Evolutionary conservation across 1,140 invertebrate species (phyloP), one percentile per base, ranked within the genome.

Genomic region (Galendromus occidentalis): DNA sequence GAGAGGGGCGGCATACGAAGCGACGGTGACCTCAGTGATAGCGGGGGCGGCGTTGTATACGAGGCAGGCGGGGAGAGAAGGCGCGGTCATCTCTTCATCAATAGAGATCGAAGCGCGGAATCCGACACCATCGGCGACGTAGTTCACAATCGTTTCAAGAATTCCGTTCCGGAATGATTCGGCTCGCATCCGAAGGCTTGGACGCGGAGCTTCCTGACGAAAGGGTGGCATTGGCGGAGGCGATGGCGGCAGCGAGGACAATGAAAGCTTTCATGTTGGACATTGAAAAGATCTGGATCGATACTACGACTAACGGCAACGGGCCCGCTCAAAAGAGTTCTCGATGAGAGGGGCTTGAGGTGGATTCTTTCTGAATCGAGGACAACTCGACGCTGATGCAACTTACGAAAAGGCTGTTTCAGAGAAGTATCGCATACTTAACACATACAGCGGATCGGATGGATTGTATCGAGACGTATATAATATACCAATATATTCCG

Each of bases 1-100:
- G 22, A 80, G 74, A 29, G 76, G 75, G 30, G 79, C 79, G 67
- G 79, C 73, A 51, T 77, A 78, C 69, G 79, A 78, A 67, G 55
- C 75, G 66, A 74, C 74, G 51, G 68, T 42, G 9, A 69, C 65
- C 55, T 65, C 30, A 64, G 67, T 75, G 66, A 76, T 75, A 39
- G 68, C 66, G 55, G 66, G 67, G 64, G 67, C 65, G 68, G 80
- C 79, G 59, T 79, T 79, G 22, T 80, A 71, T 30, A 66, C 67
- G 29, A 67, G 44, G 20, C 67, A 67, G 12, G 67, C 20, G 12
- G 66, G 59, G 28, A 68, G 55, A 4, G 55, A 44, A 7, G 67
- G 67, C 18, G 28, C 68, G 6, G 68, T 69, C 14, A 66, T 66
- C 25, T 66, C 66, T 64, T 69, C 68, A 29, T 69, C 67, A 12